A percentile compares a stretch with the other conserved stretches of the same genome.
phyloP scores from a whole-genome alignment of 2,797 vertebrate species.

The Anisognathus igniventris region DNA sequence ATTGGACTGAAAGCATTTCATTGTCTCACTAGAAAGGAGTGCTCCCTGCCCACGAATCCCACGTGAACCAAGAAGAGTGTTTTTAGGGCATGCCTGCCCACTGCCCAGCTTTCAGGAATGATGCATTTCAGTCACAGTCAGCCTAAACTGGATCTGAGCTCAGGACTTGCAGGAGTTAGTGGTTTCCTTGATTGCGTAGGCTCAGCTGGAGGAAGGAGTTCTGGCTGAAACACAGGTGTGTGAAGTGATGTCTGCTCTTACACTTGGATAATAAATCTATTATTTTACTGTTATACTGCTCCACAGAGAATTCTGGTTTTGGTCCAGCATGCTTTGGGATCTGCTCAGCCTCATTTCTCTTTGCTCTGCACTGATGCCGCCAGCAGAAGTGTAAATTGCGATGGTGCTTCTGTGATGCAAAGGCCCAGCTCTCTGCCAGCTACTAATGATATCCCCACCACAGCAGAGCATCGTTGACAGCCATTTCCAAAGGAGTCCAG shows the following conservation, averaged over 20 bases:
- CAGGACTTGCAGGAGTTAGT: conserved; percentile 17
- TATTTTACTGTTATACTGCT: conserved; percentile 18
- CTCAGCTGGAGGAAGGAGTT: conserved; percentile 24
- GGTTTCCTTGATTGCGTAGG: conserved; percentile 22
- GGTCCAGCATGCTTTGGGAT: conserved; percentile 20
- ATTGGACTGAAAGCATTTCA: not conserved
- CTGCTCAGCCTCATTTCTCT: conserved; percentile 12
- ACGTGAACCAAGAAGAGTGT: rapidly evolving
- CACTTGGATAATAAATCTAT: conserved; percentile 44
- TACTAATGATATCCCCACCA: not conserved
- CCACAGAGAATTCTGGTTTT: conserved; percentile 30
- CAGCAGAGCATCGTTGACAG: not conserved
- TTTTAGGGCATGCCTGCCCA: not conserved
- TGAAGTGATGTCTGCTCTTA: conserved; percentile 21
- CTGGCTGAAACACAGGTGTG: conserved; percentile 38
- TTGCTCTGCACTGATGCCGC: not conserved
- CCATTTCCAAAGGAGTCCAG: not conserved
- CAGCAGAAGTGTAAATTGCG: conserved; percentile 14
- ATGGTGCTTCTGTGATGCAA: not conserved
- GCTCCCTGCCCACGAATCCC: rapidly evolving
- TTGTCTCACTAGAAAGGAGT: not conserved
- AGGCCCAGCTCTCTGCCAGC: not conserved
- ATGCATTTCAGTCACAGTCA: not conserved
- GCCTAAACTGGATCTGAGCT: not conserved
- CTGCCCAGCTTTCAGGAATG: not conserved